phyloP scores from a whole-genome alignment of 1,140 invertebrate genomes.

The Hestina assimilis region DNA sequence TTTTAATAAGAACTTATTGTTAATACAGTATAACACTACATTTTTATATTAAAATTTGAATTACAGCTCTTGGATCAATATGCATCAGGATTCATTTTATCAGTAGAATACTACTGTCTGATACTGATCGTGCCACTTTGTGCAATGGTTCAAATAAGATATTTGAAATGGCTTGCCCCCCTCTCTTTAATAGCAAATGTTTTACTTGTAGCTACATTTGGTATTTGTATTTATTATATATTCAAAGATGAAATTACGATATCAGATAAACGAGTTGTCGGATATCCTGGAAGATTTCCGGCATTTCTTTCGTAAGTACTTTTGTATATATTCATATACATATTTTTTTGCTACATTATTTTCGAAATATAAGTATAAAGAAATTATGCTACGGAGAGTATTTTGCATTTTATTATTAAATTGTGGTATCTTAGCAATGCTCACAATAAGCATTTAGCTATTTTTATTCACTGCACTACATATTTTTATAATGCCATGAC shows the following conservation, averaged over 20 bases:
- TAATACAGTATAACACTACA: too few species aligned
- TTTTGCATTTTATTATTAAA: too few species aligned
- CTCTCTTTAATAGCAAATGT: conserved; percentile 86
- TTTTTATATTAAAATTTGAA: conserved; percentile 16
- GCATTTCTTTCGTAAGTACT: conserved; percentile 66
- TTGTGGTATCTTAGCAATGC: too few species aligned
- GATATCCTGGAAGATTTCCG: conserved; percentile 45
- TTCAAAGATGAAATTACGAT: conserved; percentile 78
- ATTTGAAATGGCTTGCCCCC: conserved; percentile 86
- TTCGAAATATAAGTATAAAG: not conserved
- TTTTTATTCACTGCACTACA: too few species aligned
- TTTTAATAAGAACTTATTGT: too few species aligned
- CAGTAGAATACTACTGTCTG: conserved; percentile 79
- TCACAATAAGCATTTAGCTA: too few species aligned
- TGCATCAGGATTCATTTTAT: conserved; percentile 46
- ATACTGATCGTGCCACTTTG: conserved; percentile 81
- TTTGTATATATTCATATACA: not conserved
- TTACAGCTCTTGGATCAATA: conserved; percentile 76
- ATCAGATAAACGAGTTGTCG: conserved; percentile 69
- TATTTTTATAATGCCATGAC: too few species aligned
- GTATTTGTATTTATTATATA: conserved; percentile 86
- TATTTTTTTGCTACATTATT: not conserved
- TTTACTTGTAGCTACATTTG: conserved; percentile 83
- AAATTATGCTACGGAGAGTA: too few species aligned
- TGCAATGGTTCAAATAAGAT: conserved; percentile 82